These are phyloP conservation scores for Sciurus niger DNA, from an alignment of 2,113 vertebrate species.

Conservation along the genomic window DNA sequence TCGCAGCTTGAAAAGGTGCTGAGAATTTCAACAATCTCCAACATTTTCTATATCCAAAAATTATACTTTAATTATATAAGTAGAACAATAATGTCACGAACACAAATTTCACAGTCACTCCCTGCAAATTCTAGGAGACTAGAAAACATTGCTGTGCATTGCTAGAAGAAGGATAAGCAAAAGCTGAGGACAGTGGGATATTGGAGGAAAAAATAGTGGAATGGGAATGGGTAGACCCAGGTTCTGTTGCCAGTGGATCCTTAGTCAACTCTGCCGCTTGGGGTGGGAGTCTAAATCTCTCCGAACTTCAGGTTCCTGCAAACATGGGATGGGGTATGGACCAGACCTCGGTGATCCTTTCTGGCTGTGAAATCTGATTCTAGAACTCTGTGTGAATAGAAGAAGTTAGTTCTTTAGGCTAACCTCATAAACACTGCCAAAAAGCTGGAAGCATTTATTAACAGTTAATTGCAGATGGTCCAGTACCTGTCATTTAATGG, in stretches of 20 bases:
- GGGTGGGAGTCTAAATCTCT: background rate
- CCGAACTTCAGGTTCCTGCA: background rate
- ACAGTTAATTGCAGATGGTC: slow-evolving; percentile 59
- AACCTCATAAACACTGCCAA: background rate
- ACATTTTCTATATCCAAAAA: slow-evolving; percentile 34
- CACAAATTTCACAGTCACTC: background rate
- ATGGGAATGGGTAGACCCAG: background rate
- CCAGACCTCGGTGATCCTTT: background rate
- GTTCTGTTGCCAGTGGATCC: background rate
- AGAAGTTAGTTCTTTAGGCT: background rate
- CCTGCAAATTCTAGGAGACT: background rate
- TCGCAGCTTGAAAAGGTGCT: slow-evolving; percentile 43
- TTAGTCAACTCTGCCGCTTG: background rate
- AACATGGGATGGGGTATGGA: background rate
- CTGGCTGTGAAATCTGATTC: slow-evolving; percentile 3
- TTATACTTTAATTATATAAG: slow-evolving; percentile 61
- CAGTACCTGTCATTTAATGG: slow-evolving; percentile 23
- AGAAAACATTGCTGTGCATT: background rate
- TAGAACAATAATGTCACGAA: slow-evolving; percentile 29
- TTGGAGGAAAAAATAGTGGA: background rate
- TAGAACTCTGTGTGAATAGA: slow-evolving; percentile 10
- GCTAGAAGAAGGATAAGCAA: slow-evolving; percentile 16
- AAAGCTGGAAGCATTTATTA: slow-evolving; percentile 56
- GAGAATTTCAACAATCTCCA: slow-evolving; percentile 42
- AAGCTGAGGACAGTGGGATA: background rate